Conservation (phyloP, 1,140 invertebrate species). For the Paralvinella palmiformis region DNA sequence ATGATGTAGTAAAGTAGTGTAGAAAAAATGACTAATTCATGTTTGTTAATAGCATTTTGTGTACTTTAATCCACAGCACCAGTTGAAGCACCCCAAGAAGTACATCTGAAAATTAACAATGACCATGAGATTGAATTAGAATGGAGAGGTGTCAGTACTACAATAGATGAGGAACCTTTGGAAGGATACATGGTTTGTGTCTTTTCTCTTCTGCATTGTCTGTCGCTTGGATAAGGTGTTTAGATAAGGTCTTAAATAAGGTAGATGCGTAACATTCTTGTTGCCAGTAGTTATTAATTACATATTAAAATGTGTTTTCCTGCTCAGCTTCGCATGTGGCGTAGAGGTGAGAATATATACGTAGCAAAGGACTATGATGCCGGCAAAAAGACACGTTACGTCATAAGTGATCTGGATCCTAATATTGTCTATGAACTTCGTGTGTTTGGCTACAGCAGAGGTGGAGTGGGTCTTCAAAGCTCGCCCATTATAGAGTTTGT, state of each 20-base stretch:
- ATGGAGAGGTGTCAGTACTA: slow-evolving; percentile 80
- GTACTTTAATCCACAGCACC: no score
- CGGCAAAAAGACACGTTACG: slow-evolving; percentile 69
- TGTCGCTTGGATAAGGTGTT: background rate
- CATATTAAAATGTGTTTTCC: background rate
- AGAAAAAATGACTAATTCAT: no score
- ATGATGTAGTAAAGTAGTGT: no score
- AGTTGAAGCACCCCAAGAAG: slow-evolving; percentile 85
- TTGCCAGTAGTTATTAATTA: no score
- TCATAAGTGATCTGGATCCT: slow-evolving; percentile 64
- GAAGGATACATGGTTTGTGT: slow-evolving; percentile 77
- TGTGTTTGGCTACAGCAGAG: slow-evolving; percentile 85
- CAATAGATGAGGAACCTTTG: slow-evolving; percentile 79
- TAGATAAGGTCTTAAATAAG: background rate
- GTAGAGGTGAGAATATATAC: slow-evolving; percentile 30
- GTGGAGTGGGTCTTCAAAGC: slow-evolving; percentile 93
- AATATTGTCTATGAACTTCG: slow-evolving; percentile 74
- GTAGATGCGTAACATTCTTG: no score
- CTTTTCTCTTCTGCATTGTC: background rate
- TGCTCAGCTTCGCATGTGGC: slow-evolving; percentile 36
- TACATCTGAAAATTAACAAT: slow-evolving; percentile 60
- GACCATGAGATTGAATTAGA: slow-evolving; percentile 72
- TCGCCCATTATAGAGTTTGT: slow-evolving; percentile 76
- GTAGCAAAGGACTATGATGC: slow-evolving; percentile 37
- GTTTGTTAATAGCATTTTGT: no score